Base-by-base conservation (phyloP, 1,140 invertebrate species). In the Hermetia illucens region DNA sequence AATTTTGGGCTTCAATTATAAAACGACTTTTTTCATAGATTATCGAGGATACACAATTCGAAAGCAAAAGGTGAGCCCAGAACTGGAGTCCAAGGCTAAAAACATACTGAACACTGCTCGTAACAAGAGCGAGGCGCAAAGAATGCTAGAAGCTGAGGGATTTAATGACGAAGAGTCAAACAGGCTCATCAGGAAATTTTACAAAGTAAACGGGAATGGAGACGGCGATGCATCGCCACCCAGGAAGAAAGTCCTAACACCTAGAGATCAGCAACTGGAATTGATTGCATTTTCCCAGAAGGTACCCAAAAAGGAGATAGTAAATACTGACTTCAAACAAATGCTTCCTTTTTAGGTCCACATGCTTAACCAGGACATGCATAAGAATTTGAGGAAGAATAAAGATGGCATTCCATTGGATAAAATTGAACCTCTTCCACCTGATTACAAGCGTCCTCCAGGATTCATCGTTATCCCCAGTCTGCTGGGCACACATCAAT, bases 351-450 rank as follows among this genome's bases (percentile, higher is more conserved):
- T 35, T 16, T 24, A 40, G 34, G 20, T 39, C 15, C 41, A 42
- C 35, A 34, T 34, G 19, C 13, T 13, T 10, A 42, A 39, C 31
- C 33, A 39, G 17, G 36, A 79, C 27, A 59, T 74, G 5, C 77
- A 81, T 49, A 77, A 77, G 45, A 73, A 72, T 49, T 55, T 79
- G 21, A 62, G 76, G 3, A 63, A 67, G 5, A 78, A 78, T 43
- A 79, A 77, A 48, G 62, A 69, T 2, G 68, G 71, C 2, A 58
- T 78, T 10, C 55, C 62, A 17, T 37, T 75, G 21, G 52, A 61
- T 18, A 68, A 75, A 3, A 55, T 78, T 15, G 64, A 68, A 30
- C 56, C 66, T 19, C 53, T 65, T 5, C 70, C 74, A 0, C 53
- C 60, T 2, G 66, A 72, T 44, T 78, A 77, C 47, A 50, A 64